phyloP scores from a whole-genome alignment of 2,888 invertebrate species.

The Hypsopygia costalis region DNA sequence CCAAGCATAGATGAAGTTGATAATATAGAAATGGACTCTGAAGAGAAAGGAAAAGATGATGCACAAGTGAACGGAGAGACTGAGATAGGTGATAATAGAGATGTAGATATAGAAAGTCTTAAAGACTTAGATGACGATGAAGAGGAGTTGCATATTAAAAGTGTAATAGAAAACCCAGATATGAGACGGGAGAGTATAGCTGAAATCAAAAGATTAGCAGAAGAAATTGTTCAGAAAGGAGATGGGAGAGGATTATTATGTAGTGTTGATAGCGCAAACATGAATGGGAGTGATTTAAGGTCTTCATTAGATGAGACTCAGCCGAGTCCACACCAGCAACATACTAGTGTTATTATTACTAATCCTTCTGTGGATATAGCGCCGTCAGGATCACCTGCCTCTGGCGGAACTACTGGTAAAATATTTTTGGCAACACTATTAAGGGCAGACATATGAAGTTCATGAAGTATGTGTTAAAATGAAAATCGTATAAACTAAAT shows the following conservation, averaged over 20 bases:
- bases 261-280: slow-evolving; percentile 67
- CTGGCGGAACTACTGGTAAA: slow-evolving; percentile 65
- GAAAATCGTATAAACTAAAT: too few relatives aligned
- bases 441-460: too few relatives aligned
- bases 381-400: slow-evolving; percentile 67
- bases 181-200: slow-evolving; percentile 72
- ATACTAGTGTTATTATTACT: slow-evolving; percentile 85
- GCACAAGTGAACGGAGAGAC: slow-evolving; percentile 75
- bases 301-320: slow-evolving; percentile 54
- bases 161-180: slow-evolving; percentile 69
- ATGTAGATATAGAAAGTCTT: slow-evolving; percentile 68
- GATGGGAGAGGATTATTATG: slow-evolving; percentile 65
- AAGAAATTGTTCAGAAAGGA: slow-evolving; percentile 74
- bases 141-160: slow-evolving; percentile 58
- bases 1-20: slow-evolving; percentile 75
- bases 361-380: slow-evolving; percentile 85
- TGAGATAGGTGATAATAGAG: slow-evolving; percentile 75
- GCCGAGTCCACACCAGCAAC: slow-evolving; percentile 53
- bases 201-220: slow-evolving; percentile 69
- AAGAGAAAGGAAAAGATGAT: slow-evolving; percentile 49
- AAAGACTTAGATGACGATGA: slow-evolving; percentile 73
- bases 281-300: slow-evolving; percentile 57
- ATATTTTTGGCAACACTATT: background rate
- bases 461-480: too few relatives aligned
- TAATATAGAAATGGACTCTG: slow-evolving; percentile 66